Evolutionary conservation across 2,888 invertebrate species (phyloP), one percentile per base, ranked within the genome.

Genomic region (Athetis lepigone): DNA sequence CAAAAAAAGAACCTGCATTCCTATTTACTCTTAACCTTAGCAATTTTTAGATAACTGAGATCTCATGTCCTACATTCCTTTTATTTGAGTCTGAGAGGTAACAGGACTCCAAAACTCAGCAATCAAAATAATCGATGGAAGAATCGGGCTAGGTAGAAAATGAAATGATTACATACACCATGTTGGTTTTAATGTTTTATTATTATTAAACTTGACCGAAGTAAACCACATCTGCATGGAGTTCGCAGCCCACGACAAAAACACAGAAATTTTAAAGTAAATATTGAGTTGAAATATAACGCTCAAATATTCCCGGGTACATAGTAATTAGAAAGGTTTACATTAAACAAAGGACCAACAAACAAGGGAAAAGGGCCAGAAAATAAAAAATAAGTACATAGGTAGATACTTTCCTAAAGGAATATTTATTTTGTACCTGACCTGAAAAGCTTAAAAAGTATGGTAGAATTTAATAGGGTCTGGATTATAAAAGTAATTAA

Each of bases 361-460:
- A 58, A 74, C 19, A 73, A 37, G 6, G 21, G 8, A 3, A 29
- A 29, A 73, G 43, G 6, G 39, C 27, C 29, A 19, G n/a, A 58
- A 73, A 36, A 68, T 33, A 51, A 58, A 73, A 72, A 39, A 25
- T 33, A 33, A 33, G 33, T 33, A n/a, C n/a, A n/a, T n/a, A 33
- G 11, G 11, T 33, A 29, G 9, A 13, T 25, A 19, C 13, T 23
- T 40, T 16, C 5, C 36, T 29, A 70, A 70, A 52, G 27, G 47
- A 52, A 29, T 74, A 59, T 70, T 69, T 68, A 46, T 59, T 58
- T 49, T 59, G 21, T 51, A 46, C 47, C 59, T 60, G 42, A 36
- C 23, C 40, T 65, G 25, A 65, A 71, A 63, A 37, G 19, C 37
- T 62, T 25, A 2, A 19, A n/a, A 68, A 43, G n/a, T 37, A 60